These are phyloP conservation scores for Apamea epomidion DNA, from an alignment of 2,888 invertebrate genomes.

Conservation along the genomic window DNA sequence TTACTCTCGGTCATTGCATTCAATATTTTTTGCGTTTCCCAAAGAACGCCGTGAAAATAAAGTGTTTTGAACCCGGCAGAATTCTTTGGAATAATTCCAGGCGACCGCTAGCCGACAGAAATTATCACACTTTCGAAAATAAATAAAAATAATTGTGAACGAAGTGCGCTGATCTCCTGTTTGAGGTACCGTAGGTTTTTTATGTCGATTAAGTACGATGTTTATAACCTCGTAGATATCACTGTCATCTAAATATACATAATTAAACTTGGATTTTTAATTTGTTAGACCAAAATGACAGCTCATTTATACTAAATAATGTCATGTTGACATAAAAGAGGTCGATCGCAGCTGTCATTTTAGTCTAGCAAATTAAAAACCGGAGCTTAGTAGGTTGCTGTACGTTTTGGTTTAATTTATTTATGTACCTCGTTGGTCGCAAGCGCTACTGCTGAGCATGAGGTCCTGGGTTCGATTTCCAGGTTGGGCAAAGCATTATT, in stretches of 20 bases:
- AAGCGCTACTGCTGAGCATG: too few species aligned
- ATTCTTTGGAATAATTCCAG: slow-evolving; percentile 87
- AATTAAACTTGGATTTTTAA: neutral
- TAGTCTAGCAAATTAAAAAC: too few species aligned
- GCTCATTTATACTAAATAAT: neutral
- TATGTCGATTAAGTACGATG: slow-evolving; percentile 13
- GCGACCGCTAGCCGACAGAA: slow-evolving; percentile 65
- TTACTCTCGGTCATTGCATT: slow-evolving; percentile 60
- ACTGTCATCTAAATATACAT: slow-evolving; percentile 6
- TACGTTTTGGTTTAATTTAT: too few species aligned
- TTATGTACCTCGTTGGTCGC: too few species aligned
- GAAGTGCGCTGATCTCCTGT: slow-evolving; percentile 55
- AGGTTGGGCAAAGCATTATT: too few species aligned
- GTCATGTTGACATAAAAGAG: too few species aligned
- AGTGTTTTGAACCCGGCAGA: slow-evolving; percentile 76
- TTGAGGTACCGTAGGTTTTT: slow-evolving; percentile 25
- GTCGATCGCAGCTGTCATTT: too few species aligned
- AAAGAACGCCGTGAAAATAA: slow-evolving; percentile 62
- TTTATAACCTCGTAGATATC: neutral
- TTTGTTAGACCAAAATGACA: neutral
- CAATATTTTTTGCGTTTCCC: slow-evolving; percentile 53
- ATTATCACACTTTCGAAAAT: slow-evolving; percentile 68
- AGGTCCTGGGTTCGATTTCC: too few species aligned
- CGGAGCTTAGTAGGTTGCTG: too few species aligned
- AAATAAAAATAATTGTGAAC: slow-evolving; percentile 68